These are phyloP conservation scores for Scytalopus superciliaris DNA, from an alignment of 2,113 vertebrate genomes.

Conservation along the genomic window DNA sequence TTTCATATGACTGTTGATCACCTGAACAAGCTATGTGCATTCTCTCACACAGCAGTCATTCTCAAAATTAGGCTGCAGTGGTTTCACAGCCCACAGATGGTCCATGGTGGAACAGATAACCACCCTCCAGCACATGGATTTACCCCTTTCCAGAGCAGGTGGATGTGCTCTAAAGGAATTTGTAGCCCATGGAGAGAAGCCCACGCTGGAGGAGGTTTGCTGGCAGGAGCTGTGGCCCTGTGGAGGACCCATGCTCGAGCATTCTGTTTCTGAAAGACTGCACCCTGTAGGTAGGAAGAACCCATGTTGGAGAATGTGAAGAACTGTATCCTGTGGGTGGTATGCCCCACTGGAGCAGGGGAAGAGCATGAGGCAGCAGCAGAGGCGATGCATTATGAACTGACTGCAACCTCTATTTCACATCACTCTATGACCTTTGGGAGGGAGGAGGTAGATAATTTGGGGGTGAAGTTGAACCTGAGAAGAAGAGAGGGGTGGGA, in stretches of 20 bases:
- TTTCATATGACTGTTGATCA: not conserved
- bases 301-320: not conserved
- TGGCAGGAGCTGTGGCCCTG: not conserved
- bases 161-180: not conserved
- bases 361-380: not conserved
- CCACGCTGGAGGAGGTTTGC: not conserved
- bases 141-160: not conserved
- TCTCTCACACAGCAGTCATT: not conserved
- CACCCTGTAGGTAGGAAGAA: not conserved
- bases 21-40: not conserved
- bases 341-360: not conserved
- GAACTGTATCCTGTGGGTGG: not conserved
- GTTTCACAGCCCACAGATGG: not conserved
- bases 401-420: not conserved
- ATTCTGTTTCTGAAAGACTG: no score
- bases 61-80: not conserved
- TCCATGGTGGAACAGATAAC: not conserved
- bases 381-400: not conserved
- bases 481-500: not conserved
- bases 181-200: not conserved
- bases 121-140: not conserved
- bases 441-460: not conserved
- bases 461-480: not conserved
- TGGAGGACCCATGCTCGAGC: not conserved
- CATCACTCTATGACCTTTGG: not conserved